Evolutionary conservation across 2,888 invertebrate species (phyloP).

Genomic region (Diarsia dahlii): DNA sequence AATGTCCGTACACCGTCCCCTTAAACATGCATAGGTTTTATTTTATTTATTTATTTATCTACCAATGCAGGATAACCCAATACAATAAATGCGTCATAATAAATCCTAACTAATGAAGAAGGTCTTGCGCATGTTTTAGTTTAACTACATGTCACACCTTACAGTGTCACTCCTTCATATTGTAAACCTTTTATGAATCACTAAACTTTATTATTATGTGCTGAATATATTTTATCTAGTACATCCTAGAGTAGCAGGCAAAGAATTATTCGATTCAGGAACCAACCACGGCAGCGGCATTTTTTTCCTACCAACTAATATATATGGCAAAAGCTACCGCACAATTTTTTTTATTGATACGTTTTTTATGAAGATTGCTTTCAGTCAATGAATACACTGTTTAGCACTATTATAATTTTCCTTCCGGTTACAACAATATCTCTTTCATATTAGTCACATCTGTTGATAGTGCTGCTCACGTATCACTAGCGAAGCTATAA

Average conservation of each 20-base stretch:
- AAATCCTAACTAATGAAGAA: too few relatives aligned
- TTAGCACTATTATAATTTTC: slow-evolving; percentile 56
- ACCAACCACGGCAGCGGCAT: neutral
- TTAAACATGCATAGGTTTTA: too few relatives aligned
- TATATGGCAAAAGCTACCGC: neutral
- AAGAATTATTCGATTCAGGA: neutral
- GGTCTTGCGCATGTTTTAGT: too few relatives aligned
- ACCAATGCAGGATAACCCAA: too few relatives aligned
- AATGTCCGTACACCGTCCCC: too few relatives aligned
- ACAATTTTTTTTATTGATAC: slow-evolving; percentile 1
- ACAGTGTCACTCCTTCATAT: too few relatives aligned
- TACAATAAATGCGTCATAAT: too few relatives aligned
- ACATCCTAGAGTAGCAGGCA: neutral
- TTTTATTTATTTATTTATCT: too few relatives aligned
- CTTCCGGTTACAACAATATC: slow-evolving; percentile 76
- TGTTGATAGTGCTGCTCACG: slow-evolving; percentile 64
- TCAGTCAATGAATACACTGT: slow-evolving; percentile 67
- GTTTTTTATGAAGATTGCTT: slow-evolving; percentile 29
- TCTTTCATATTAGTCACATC: slow-evolving; percentile 78
- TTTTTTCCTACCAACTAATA: neutral
- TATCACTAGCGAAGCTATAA: slow-evolving; percentile 44
- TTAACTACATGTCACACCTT: too few relatives aligned
- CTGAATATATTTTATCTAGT: too few relatives aligned
- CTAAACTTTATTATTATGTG: too few relatives aligned
- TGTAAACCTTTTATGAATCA: too few relatives aligned